Evolutionary conservation across 2,888 invertebrate species (phyloP).

Genomic region (Cordylochernes scorpioides): DNA sequence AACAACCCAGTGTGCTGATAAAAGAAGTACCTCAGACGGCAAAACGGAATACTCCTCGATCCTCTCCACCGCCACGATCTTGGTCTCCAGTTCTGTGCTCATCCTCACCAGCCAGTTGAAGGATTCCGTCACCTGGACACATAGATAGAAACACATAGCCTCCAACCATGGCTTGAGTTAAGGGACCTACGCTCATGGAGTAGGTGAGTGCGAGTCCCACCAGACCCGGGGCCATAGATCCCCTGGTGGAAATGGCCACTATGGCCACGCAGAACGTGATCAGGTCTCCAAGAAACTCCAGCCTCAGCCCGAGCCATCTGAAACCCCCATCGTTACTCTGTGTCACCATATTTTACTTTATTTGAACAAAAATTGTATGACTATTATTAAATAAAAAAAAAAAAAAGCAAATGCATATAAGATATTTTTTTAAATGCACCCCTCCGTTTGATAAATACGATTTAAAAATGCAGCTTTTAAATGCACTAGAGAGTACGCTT

Average conservation of each 20-base stretch:
- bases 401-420: too few species aligned
- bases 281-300: slow-evolving; percentile 5
- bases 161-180: not conserved
- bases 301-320: slow-evolving; percentile 5
- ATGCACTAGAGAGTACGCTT: too few species aligned
- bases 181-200: slow-evolving; percentile 1
- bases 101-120: slow-evolving; percentile 28
- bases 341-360: too few species aligned
- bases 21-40: slow-evolving; percentile 24
- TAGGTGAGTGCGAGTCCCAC: slow-evolving; percentile 5
- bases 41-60: slow-evolving; percentile 27
- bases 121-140: slow-evolving; percentile 29
- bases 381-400: too few species aligned
- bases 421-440: too few species aligned
- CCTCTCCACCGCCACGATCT: slow-evolving; percentile 29
- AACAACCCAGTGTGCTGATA: too few species aligned
- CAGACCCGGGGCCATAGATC: slow-evolving; percentile 3
- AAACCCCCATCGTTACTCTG: too few species aligned
- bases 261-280: slow-evolving; percentile 5
- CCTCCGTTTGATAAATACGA: too few species aligned
- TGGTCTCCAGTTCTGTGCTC: slow-evolving; percentile 28
- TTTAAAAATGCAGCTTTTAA: too few species aligned
- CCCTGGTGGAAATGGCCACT: slow-evolving; percentile 3
- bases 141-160: not conserved
- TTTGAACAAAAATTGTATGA: too few species aligned